phyloP scores from a whole-genome alignment of 1,140 invertebrate species.

The Bombus confusus region DNA sequence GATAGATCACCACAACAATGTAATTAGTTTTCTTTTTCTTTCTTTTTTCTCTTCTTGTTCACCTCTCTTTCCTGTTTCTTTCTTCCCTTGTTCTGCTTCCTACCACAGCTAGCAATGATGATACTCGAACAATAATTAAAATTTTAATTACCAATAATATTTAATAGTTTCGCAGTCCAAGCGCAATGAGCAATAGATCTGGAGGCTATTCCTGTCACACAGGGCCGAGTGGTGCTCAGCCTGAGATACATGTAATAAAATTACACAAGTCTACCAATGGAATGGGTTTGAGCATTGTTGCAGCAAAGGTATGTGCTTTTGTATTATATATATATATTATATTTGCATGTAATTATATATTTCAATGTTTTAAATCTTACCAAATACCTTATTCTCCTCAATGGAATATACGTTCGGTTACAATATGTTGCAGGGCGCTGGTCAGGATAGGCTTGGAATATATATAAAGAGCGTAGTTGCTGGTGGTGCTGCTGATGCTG shows the following conservation, averaged over 20 bases:
- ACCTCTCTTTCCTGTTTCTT: neutral
- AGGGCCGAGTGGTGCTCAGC: slow-evolving; percentile 82
- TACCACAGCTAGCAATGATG: neutral
- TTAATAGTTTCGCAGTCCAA: slow-evolving; percentile 85
- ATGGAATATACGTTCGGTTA: neutral
- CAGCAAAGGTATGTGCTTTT: slow-evolving; percentile 88
- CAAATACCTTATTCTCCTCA: neutral
- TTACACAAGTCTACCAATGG: slow-evolving; percentile 95
- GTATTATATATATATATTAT: neutral
- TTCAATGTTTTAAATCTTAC: neutral
- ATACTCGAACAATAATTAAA: neutral
- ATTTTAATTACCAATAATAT: slow-evolving; percentile 47
- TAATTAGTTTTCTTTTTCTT: slow-evolving; percentile 59
- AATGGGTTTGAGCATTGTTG: slow-evolving; percentile 97
- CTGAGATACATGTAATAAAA: slow-evolving; percentile 92
- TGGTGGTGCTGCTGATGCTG: slow-evolving; percentile 96
- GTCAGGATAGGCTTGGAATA: slow-evolving; percentile 96
- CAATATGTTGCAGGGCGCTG: slow-evolving; percentile 87
- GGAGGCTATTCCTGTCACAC: slow-evolving; percentile 79
- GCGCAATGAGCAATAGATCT: slow-evolving; percentile 84
- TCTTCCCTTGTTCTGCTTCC: too few species aligned
- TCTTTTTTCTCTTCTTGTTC: too few species aligned
- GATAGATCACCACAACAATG: slow-evolving; percentile 85
- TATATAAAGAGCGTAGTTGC: slow-evolving; percentile 99
- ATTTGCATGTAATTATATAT: neutral